These are phyloP conservation scores for Fundulus diaphanus DNA, from an alignment of 2,797 vertebrate species.

Conservation along the genomic window DNA sequence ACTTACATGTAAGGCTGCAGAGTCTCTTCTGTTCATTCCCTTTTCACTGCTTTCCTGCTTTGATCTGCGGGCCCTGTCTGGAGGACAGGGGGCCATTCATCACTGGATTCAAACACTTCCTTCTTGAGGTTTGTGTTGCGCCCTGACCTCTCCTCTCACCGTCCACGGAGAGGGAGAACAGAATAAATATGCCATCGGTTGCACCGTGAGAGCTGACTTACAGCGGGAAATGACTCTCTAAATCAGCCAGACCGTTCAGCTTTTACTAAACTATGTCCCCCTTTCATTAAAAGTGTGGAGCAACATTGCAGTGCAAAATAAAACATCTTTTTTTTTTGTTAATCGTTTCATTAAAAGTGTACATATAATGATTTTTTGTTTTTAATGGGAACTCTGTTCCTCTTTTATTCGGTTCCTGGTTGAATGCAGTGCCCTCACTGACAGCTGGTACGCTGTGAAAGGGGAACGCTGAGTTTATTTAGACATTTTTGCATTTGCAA, in stretches of 20 bases:
- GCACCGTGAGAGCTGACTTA: slow-evolving; percentile 47
- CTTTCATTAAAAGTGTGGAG: neutral
- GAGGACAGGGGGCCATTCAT: slow-evolving; percentile 56
- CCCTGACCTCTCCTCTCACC: slow-evolving; percentile 47
- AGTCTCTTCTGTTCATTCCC: slow-evolving; percentile 18
- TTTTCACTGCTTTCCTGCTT: slow-evolving; percentile 35
- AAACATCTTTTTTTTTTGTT: neutral
- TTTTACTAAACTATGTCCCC: slow-evolving; percentile 8
- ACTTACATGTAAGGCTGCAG: neutral
- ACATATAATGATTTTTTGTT: neutral
- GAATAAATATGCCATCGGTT: slow-evolving; percentile 65
- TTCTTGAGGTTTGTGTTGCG: slow-evolving; percentile 32
- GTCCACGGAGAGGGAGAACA: slow-evolving; percentile 41
- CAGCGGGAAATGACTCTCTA: slow-evolving; percentile 37
- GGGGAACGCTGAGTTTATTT: neutral
- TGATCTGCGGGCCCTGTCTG: slow-evolving; percentile 20
- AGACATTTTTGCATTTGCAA: neutral
- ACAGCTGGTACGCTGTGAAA: neutral
- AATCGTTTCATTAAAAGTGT: neutral
- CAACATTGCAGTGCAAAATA: neutral
- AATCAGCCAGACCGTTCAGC: slow-evolving; percentile 1
- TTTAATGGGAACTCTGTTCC: neutral
- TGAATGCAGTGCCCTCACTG: neutral
- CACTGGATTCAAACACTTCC: slow-evolving; percentile 63
- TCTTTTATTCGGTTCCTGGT: neutral